Conservation (phyloP, 2,113 vertebrate genomes). For the Trichomycterus rosablanca region DNA sequence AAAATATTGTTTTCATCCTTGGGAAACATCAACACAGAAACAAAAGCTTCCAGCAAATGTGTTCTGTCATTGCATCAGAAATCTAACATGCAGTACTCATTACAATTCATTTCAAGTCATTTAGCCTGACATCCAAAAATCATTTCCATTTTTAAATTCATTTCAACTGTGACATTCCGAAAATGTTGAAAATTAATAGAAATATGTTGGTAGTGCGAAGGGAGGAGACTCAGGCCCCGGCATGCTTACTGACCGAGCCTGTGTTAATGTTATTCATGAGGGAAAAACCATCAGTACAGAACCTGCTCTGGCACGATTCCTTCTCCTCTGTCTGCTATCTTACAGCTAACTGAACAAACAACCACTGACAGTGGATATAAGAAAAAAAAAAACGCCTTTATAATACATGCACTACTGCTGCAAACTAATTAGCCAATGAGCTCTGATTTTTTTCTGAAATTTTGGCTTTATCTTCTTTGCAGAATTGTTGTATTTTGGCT, state of each 20-base stretch:
- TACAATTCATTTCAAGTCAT: too few species aligned
- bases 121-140: too few species aligned
- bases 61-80: too few species aligned
- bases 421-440: not conserved
- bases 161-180: conserved; percentile 8
- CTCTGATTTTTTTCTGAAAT: too few species aligned
- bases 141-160: conserved; percentile 9
- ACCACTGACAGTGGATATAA: not conserved
- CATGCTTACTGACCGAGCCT: conserved; percentile 25
- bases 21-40: too few species aligned
- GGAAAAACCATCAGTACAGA: conserved; percentile 23
- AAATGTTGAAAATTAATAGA: conserved; percentile 14
- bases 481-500: too few species aligned
- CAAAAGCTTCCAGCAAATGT: too few species aligned
- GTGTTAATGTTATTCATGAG: conserved; percentile 41
- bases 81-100: too few species aligned
- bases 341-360: conserved; percentile 4
- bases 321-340: conserved; percentile 3
- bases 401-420: not conserved
- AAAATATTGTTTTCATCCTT: too few species aligned
- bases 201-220: conserved; percentile 10
- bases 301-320: conserved; percentile 31
- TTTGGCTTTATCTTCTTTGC: too few species aligned
- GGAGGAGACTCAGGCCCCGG: conserved; percentile 21
- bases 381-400: not conserved